phyloP scores from a whole-genome alignment of 2,113 vertebrate genomes.

The Nansenia antarctica region DNA sequence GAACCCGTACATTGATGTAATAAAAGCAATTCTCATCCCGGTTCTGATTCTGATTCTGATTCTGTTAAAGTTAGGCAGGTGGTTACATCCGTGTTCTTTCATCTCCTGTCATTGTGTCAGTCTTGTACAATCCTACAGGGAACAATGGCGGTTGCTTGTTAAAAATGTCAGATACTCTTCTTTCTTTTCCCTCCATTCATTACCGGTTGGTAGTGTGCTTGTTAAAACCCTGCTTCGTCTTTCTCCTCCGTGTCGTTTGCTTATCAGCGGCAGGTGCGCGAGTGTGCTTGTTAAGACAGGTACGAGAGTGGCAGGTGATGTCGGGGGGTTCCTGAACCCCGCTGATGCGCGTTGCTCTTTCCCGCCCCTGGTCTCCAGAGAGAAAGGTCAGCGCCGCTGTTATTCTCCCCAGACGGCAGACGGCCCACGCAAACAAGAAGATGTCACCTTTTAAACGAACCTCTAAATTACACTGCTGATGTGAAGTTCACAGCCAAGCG shows the following conservation, averaged over 20 bases:
- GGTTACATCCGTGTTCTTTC: no score
- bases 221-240: neutral
- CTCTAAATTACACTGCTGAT: constrained; percentile 36
- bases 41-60: no score
- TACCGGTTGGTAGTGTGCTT: neutral
- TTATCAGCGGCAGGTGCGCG: constrained; percentile 3
- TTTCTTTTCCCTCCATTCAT: neutral
- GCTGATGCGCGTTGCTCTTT: constrained; percentile 12
- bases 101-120: no score
- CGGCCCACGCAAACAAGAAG: constrained; percentile 28
- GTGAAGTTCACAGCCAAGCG: constrained; percentile 34
- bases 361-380: neutral
- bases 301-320: constrained; percentile 9
- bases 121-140: no score
- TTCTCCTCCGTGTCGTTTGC: neutral
- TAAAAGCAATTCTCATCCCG: no score
- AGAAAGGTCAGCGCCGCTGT: constrained; percentile 29
- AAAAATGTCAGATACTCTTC: no score
- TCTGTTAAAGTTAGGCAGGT: no score
- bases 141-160: no score
- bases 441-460: constrained; percentile 21
- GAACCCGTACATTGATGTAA: no score
- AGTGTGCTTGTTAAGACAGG: constrained; percentile 30
- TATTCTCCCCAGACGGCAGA: constrained; percentile 22
- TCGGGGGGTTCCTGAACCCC: constrained; percentile 1